Conservation (phyloP, 2,797 vertebrate species). For the Urosaurus nigricauda region DNA sequence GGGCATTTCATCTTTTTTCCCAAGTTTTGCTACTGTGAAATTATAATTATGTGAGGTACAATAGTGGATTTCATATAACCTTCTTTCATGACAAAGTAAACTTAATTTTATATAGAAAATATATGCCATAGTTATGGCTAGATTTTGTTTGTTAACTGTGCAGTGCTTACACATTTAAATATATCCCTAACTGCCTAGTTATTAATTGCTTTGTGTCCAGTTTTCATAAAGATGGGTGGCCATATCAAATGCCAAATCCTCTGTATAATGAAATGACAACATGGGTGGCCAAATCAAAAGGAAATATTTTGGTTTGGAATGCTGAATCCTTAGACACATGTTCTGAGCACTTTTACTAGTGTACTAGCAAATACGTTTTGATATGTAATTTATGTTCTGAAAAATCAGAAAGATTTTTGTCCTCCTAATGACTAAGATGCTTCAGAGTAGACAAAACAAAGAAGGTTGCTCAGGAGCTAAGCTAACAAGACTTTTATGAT, state of each 20-base stretch:
- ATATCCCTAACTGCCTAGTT: not conserved
- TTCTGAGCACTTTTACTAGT: not conserved
- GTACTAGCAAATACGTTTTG: not conserved
- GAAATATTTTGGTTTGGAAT: slow-evolving; percentile 42
- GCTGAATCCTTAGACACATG: not conserved
- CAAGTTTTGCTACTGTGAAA: slow-evolving; percentile 44
- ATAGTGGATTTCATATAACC: slow-evolving; percentile 83
- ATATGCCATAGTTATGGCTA: slow-evolving; percentile 68
- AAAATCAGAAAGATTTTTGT: not conserved
- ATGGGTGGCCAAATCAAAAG: not conserved
- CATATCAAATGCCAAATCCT: slow-evolving; percentile 39
- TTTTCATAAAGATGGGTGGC: not conserved
- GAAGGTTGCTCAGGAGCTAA: not conserved
- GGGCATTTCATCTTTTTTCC: not conserved
- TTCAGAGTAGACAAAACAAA: not conserved
- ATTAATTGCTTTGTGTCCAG: not conserved
- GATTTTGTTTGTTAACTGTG: slow-evolving; percentile 74
- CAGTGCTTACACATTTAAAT: slow-evolving; percentile 55
- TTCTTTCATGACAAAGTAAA: slow-evolving; percentile 79
- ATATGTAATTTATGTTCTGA: not conserved
- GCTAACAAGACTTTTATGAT: not conserved
- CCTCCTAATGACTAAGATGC: not conserved
- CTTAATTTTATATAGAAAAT: slow-evolving; percentile 77
- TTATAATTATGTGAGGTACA: slow-evolving; percentile 65
- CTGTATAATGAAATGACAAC: not conserved